phyloP scores from a whole-genome alignment of 2,888 invertebrate species.

The Tenthredo notha region DNA sequence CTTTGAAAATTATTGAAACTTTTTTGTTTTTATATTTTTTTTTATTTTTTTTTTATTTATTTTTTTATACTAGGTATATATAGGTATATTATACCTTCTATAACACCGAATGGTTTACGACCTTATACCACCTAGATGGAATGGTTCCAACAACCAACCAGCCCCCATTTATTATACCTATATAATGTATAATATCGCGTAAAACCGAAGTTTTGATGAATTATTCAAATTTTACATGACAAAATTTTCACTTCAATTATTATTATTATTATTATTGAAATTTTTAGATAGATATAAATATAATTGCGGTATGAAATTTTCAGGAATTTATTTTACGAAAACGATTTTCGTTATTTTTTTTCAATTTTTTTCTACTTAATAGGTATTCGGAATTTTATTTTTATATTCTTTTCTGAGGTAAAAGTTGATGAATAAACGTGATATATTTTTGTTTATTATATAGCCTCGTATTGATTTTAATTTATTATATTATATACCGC shows the following conservation, averaged over 20 bases:
- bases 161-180: background rate
- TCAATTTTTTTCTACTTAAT: background rate
- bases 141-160: conserved; percentile 26
- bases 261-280: background rate
- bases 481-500: background rate
- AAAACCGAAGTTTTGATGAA: conserved; percentile 8
- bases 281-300: too few species aligned
- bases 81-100: background rate
- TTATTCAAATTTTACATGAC: conserved; percentile 12
- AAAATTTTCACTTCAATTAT: background rate
- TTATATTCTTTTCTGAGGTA: too few species aligned
- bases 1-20: conserved; percentile 20
- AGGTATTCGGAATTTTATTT: too few species aligned
- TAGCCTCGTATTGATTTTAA: background rate
- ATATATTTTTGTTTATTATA: background rate
- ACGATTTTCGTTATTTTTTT: background rate
- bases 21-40: background rate
- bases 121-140: background rate
- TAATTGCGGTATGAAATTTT: too few species aligned
- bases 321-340: background rate
- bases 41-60: background rate
- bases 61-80: background rate
- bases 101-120: background rate
- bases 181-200: background rate
- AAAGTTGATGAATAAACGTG: too few species aligned